Base-by-base conservation (phyloP, 2,888 invertebrate species). In the Acrocyrtus sp. region DNA sequence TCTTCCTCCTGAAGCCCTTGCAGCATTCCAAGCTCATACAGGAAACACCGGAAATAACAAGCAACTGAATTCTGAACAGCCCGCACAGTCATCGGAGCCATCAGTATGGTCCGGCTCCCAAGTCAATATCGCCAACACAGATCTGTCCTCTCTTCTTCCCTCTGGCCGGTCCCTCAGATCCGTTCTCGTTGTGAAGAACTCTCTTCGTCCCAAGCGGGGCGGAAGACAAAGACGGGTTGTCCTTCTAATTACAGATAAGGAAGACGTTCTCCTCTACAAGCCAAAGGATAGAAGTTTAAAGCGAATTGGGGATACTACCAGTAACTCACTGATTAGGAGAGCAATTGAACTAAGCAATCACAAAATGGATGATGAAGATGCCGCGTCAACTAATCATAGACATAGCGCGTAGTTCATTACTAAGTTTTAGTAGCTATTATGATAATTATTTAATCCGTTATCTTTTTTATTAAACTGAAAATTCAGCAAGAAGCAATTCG, bases 111-210 rank as follows among this genome's bases (percentile, higher is more conserved):
- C 72, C 12, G 72, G 72, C n/a, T 60, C 65, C 0, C 65, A 72
- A 54, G 48, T 72, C n/a, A 72, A 41, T 17, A 29, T 72, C 3
- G 34, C 60, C 21, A 63, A 63, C 29, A 19, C 63, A 29, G 70
- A 70, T 63, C 63, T 70, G 53, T 58, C 65, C 3, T 29, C n/a
- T 12, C 72, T 72, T 19, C 26, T 72, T 47, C 72, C 72, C 10
- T 43, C 51, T 10, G 65, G 65, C 12, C 65, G 72, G 1, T 72
- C 75, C 10, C 53, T 75, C 8, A 54, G 69, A 29, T 88, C 88
- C 19, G 85, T 85, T 78, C 81, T 88, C 43, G 86, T 85, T 76
- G 84, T 85, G 60, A 78, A 84, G n/a, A 75, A 75, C 39, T 75
- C 75, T 3, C 75, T 72, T 21, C 66, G 75, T 26, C 75, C 75